phyloP scores from a whole-genome alignment of 2,113 vertebrate genomes.

The Chaenogobius annularis region DNA sequence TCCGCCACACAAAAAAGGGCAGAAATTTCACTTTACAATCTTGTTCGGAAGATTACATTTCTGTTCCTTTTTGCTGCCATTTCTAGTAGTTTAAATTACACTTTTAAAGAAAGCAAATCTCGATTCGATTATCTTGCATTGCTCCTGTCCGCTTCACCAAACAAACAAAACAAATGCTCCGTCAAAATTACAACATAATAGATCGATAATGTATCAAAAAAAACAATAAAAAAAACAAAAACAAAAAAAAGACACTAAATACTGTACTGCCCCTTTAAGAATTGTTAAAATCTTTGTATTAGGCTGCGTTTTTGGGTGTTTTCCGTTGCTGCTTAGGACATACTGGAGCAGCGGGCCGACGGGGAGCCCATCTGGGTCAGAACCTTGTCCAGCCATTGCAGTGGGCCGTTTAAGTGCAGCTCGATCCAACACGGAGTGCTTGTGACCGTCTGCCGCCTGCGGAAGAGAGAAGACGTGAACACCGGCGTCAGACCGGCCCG shows the following conservation, averaged over 20 bases:
- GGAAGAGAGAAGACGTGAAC: conserved; percentile 1
- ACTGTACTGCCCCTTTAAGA: conserved; percentile 18
- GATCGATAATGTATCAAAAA: neutral
- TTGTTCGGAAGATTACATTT: no score
- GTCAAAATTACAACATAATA: neutral
- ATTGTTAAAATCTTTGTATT: conserved; percentile 62
- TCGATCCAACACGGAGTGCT: conserved; percentile 99
- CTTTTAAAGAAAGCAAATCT: no score
- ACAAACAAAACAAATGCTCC: neutral
- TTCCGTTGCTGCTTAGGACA: conserved; percentile 83
- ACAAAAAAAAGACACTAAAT: neutral
- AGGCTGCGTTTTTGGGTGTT: conserved; percentile 45
- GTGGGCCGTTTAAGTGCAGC: conserved; percentile 94
- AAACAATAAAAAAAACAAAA: no score
- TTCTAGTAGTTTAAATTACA: no score
- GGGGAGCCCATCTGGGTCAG: conserved; percentile 99
- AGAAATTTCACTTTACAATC: no score
- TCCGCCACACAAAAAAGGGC: no score
- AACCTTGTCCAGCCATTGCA: conserved; percentile 99
- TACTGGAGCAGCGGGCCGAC: conserved; percentile 97
- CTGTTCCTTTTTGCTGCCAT: no score
- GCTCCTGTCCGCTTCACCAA: neutral
- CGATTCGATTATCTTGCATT: neutral
- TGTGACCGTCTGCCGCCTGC: conserved; percentile 94
- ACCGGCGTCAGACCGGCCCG: no score